These are phyloP conservation scores for Brachypteracias leptosomus DNA, from an alignment of 2,113 vertebrate genomes.

Conservation along the genomic window DNA sequence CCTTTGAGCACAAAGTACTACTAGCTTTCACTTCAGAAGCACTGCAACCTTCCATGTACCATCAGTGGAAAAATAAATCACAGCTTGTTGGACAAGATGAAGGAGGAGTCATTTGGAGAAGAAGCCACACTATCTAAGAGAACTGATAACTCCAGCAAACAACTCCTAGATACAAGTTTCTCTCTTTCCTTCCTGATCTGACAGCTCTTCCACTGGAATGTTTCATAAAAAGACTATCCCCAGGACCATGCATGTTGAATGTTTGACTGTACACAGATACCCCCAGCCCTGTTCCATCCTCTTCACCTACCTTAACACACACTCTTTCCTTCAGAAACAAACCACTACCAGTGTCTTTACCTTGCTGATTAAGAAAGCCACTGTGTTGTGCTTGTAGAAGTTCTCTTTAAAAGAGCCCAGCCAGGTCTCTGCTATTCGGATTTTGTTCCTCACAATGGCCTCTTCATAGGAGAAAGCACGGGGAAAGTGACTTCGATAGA, in stretches of 20 bases:
- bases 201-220: not conserved
- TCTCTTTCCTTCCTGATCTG: not conserved
- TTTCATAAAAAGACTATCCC: not conserved
- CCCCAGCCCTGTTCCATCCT: not conserved
- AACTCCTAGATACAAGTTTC: not conserved
- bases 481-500: constrained; percentile 67
- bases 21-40: not conserved
- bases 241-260: not conserved
- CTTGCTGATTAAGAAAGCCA: constrained; percentile 83
- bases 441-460: constrained; percentile 79
- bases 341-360: constrained; percentile 54
- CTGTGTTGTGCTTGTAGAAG: constrained; percentile 83
- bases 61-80: not conserved
- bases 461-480: constrained; percentile 70
- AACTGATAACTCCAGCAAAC: not conserved
- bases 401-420: constrained; percentile 83
- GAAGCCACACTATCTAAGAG: not conserved
- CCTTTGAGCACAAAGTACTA: not conserved
- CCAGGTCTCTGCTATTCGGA: constrained; percentile 87
- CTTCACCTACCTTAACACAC: not conserved
- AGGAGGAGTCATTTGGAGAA: not conserved
- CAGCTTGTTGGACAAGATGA: not conserved
- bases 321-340: not conserved
- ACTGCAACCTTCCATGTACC: not conserved
- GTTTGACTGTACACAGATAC: not conserved